Conservation (phyloP, 1,140 invertebrate species). For the Achroia grisella region DNA sequence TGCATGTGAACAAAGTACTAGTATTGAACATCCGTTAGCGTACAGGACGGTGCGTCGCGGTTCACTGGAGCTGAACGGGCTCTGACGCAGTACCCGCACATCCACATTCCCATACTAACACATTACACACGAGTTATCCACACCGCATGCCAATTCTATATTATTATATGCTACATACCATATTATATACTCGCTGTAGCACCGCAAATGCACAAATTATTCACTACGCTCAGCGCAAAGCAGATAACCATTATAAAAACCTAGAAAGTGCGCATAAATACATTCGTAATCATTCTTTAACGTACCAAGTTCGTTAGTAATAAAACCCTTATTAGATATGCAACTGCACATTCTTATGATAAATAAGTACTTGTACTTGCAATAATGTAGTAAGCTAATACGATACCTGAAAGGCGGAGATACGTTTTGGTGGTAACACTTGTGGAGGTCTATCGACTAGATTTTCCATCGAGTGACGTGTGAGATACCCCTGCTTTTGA, state of each 20-base stretch:
- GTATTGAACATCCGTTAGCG: slow-evolving; percentile 60
- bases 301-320: slow-evolving; percentile 11
- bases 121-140: background rate
- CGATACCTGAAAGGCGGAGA: slow-evolving; percentile 64
- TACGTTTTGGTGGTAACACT: slow-evolving; percentile 55
- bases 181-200: slow-evolving; percentile 26
- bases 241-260: slow-evolving; percentile 34
- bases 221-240: slow-evolving; percentile 45
- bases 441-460: slow-evolving; percentile 72
- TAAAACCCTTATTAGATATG: background rate
- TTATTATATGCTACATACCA: slow-evolving; percentile 8
- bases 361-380: background rate
- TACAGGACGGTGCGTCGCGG: slow-evolving; percentile 49
- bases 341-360: background rate
- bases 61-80: slow-evolving; percentile 62
- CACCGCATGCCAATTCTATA: background rate
- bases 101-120: slow-evolving; percentile 22
- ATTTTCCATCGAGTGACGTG: slow-evolving; percentile 81
- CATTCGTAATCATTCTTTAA: slow-evolving; percentile 28
- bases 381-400: slow-evolving; percentile 20
- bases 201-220: slow-evolving; percentile 25
- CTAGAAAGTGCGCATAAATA: slow-evolving; percentile 59
- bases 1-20: slow-evolving; percentile 22
- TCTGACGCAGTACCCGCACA: slow-evolving; percentile 32
- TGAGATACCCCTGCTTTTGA: slow-evolving; percentile 60